Percentiles rank a stretch among this genome's conserved stretches.
These are phyloP conservation scores for Enhydra lutris DNA, from an alignment of 2,113 vertebrate species.

Conservation along the genomic window DNA sequence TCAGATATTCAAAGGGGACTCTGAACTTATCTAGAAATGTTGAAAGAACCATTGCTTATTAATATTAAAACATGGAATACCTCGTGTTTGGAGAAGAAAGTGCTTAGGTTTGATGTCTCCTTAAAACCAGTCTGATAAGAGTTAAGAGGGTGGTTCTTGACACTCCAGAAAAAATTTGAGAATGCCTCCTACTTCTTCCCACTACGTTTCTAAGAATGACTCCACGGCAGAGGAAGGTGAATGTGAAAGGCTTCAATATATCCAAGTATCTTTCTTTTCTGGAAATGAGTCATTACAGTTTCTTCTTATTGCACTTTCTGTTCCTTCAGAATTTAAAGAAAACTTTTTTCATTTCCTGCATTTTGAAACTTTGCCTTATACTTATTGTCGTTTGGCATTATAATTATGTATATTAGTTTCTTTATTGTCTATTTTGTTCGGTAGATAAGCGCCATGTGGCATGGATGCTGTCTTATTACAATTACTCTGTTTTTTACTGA, in stretches of 20 bases:
- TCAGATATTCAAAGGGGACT: background rate
- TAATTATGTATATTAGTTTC: background rate
- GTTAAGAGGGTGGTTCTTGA: background rate
- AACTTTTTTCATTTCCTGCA: background rate
- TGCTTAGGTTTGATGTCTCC: background rate
- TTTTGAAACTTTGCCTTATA: background rate
- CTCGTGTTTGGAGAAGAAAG: background rate
- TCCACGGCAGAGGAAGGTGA: constrained; percentile 14
- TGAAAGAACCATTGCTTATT: background rate
- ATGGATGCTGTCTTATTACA: background rate
- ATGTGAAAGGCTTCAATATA: constrained; percentile 11
- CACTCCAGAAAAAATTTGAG: background rate
- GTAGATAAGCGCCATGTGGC: background rate
- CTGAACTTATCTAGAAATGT: background rate
- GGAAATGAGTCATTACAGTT: constrained; percentile 24
- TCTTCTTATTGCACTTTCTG: background rate
- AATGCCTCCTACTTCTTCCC: constrained; percentile 30
- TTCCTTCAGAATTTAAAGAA: constrained; percentile 29
- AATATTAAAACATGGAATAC: background rate
- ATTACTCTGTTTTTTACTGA: background rate
- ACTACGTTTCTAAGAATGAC: constrained; percentile 25
- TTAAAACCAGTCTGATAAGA: background rate
- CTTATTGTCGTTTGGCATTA: background rate
- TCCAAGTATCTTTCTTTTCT: constrained; percentile 22
- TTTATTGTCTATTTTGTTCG: background rate